Evolutionary conservation across 1,140 invertebrate genomes (phyloP), one percentile per base, ranked within the genome.

Genomic region (Polypedilum pembai): DNA sequence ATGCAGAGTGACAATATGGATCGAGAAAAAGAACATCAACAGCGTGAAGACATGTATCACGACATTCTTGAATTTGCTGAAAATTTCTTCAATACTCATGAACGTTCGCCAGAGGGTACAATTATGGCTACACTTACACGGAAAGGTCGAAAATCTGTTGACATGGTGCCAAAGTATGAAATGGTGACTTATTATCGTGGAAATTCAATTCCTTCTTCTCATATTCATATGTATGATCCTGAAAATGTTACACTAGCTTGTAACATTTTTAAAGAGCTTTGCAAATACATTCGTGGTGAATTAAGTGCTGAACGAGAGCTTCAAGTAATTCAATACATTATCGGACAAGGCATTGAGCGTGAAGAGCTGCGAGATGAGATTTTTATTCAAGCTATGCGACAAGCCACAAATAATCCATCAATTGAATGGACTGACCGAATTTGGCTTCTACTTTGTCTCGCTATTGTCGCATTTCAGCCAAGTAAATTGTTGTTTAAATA

Each of bases 51-150:
- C 75, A 83, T 84, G 1, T 87, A 90, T 78, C 92, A 91, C 79
- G 93, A 96, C 79, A 92, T 98, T 79, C 85, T 94, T 0, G 94
- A 97, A 79, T 98, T 95, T 85, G 96, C 95, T 12, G 93, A 96
- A 78, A 89, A 92, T 76, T 94, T 94, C 84, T 98, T 95, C 83
- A 98, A 98, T 82, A 88, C 89, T 74, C 94, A 98, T 79, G 91
- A 94, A 74, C 84, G 91, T 73, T 92, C 92, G 40, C 88, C 90
- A 12, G 93, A 94, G 83, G 93, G 91, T 76, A 95, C 88, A 15
- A 91, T 96, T 72, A 96, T 96, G 83, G 92, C 93, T 18, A 96
- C 94, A 3, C 82, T 97, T 24, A 96, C 93, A 0, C 85, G 93
- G 78, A 93, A 93, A 80, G 86, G 85, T 0, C 83, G 87, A 21